Base-by-base conservation (phyloP, 92 coral and sea anemone species). In the Siderastrea siderea region DNA sequence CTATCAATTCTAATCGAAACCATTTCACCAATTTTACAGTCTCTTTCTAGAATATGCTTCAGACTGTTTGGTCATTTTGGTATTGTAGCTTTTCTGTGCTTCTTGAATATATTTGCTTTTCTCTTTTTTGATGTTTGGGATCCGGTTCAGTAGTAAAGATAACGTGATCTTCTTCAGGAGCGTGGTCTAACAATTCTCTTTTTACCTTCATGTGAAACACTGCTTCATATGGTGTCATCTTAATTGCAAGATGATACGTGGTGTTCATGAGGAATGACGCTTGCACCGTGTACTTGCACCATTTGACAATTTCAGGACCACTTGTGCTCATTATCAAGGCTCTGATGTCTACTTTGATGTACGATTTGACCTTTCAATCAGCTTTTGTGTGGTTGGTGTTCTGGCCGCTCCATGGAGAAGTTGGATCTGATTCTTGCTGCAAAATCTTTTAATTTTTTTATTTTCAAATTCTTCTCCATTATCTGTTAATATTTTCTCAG, bases 321-420 rank as follows among this genome's bases (percentile, higher is more conserved):
- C 67, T 7, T 47, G 47, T 47, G 53, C 91, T 87, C 19, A 54
- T 81, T 51, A 88, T 62, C 49, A 80, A 17, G 10, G 84, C 50
- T 51, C 79, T 75, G 78, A 88, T 75, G 64, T 82, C 82, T 66
- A 82, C 81, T 48, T 82, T 81, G 67, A 90, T 16, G 70, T 77
- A 57, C 78, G 61, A 64, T 86, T 86, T 61, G 82, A 13, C 50
- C 88, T 43, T 66, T 80, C 94, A 12, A 76, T 80, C 9, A 90
- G 71, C 26, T 88, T 87, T 87, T 87, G 93, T 5, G 90, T 90
- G 12, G 94, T 80, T 12, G 78, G 90, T 59, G 94, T 90, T 52
- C 78, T 47, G 65, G 88, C 87, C 47, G 91, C 81, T 49, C 91
- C 90, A 81, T 90, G 94, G 64, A 65, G 73, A 48, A 90, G 38